Base-by-base conservation (phyloP, 2,113 vertebrate genomes). In the Thamnophis sirtalis region DNA sequence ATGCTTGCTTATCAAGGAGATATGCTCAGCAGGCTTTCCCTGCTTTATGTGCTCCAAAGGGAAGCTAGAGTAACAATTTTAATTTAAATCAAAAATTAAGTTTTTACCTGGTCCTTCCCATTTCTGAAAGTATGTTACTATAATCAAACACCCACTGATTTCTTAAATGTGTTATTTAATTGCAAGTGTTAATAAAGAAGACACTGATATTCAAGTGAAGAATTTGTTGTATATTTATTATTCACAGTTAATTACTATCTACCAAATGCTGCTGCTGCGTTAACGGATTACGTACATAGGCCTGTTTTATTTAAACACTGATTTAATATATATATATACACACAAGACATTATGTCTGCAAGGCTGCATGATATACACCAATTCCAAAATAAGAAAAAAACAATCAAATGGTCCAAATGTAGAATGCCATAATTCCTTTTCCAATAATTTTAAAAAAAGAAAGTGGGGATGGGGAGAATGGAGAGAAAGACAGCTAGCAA, bases 201-300 rank as follows among this genome's bases (percentile, higher is more conserved):
- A 93, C 92, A 95, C 95, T 95, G 93, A 97, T 94, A 95, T 96
- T 94, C 95, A 94, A 97, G 96, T 97, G 97, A 97, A 98, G 98
- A 98, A 98, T 97, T 97, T 96, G 97, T 93, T 96, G 96, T 95
- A 96, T 96, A 97, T 98, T 98, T 98, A 97, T 98, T 98, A 98
- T 98, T 98, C 97, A 98, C 98, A 98, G 98, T 98, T 98, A 98
- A 98, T 98, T 96, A 97, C 98, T 98, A 98, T 95, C 98, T 98
- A 98, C 96, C 97, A 97, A 98, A 97, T 97, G 97, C 97, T 97
- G 97, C 95, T 96, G 97, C 97, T 97, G 96, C 97, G 97, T 98
- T 98, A 98, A 97, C 97, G 97, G 98, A 97, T 97, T 98, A 98
- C 97, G 97, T 98, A 98, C 98, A 98, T 97, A 98, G 97, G 97